Base-by-base conservation (phyloP, 1,140 invertebrate species). In the Goniozus legneri region DNA sequence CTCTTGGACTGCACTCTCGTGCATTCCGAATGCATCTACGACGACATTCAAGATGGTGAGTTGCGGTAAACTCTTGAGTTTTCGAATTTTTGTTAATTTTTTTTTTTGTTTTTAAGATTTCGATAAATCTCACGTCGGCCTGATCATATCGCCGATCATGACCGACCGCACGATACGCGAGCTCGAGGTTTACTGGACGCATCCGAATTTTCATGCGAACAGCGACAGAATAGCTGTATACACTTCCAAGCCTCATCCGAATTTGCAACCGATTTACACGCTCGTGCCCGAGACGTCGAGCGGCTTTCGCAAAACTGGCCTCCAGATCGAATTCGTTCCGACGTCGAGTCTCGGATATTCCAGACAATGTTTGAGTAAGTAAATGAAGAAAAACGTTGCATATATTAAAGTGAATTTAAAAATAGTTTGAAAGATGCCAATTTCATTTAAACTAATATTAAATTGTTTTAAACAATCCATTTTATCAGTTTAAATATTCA, bases 101-200 rank as follows among this genome's bases (percentile, higher is more conserved):
- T 14, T 14, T 33, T 47, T 38, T 16, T 43, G 10, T 30, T 19
- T 19, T 52, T 12, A 19, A 64, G 58, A 61, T 22, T 53, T 58
- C 15, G 52, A 56, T 18, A 32, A 41, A n/a, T 47, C 49, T 2
- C 53, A 57, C 21, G 36, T 62, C 1, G 60, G 60, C 10, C 18
- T 69, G 27, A 43, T 66, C 7, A 52, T 69, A 19, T 69, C 66
- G 8, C 62, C 66, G 3, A 33, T 64, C 21, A 52, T 62, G 27
- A 52, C 59, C 4, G n/a, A 6, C 0, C 31, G 41, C 2, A 47
- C 44, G 41, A 64, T 56, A 6, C 50, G 60, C 13, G 62, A 67
- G 47, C 58, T 69, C 15, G 56, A 62, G 19, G 60, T 69, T 45
- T 66, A 69, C 47, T 69, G 66, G 66, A 64, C 55, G 19, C 62